Base-by-base conservation (phyloP, 2,888 invertebrate species). In the Andrena haemorrhoa region DNA sequence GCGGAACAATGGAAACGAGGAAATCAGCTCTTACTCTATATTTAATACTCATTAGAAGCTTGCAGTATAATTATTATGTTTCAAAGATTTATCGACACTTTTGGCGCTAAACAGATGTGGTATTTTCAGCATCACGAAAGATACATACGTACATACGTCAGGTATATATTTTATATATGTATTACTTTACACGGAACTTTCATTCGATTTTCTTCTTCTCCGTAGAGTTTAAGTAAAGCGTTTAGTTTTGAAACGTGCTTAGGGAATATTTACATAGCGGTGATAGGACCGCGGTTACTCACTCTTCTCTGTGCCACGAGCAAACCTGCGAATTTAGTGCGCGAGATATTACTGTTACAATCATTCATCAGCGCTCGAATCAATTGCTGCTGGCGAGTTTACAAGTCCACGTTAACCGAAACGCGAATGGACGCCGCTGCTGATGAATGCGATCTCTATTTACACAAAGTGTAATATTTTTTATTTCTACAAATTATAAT, bases 381-480 rank as follows among this genome's bases (percentile, higher is more conserved):
- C 12, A 60, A 60, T 72, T 77, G 51, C 69, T 78, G 56, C 69
- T 26, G 16, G 16, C n/a, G 10, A 47, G 31, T 66, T 74, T 31
- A 63, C 26, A 51, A 16, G 68, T 56, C 8, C 23, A 26, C 56
- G 53, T 60, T 69, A 66, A 16, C 8, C 7, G 53, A 16, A 58
- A 51, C 56, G 61, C 70, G 58, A n/a, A 58, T 65, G 41, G 58
- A 51, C 23, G 49, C 53, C 7, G 20, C 51, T 47, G 64, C 79
- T 76, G 79, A 64, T 74, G 79, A 82, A 74, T 76, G 68, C 51
- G 66, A 79, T 78, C 83, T 79, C 78, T 51, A 56, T 84, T 83
- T 75, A 75, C 69, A 74, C 74, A 33, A 74, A 41, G 33, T 64
- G 49, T 73, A 74, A 66, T 77, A 68, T 70, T 78, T 68, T 58